Evolutionary conservation across 2,113 vertebrate species (phyloP).

Genomic region (Ceyx cyanopectus): DNA sequence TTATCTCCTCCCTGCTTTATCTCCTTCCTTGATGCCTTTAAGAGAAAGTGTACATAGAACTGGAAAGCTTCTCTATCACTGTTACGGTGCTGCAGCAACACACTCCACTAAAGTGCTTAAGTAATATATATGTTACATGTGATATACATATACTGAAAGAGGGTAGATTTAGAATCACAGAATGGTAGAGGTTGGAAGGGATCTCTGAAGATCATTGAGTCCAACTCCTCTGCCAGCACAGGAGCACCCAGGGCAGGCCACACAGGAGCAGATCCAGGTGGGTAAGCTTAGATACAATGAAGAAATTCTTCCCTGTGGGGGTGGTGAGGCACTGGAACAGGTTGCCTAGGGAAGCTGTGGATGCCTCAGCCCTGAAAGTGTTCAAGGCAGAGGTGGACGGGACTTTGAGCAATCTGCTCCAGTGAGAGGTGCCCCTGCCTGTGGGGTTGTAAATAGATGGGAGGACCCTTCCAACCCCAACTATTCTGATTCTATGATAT

Average conservation of each 20-base stretch:
- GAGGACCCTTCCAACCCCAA: not conserved
- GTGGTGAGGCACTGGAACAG: not conserved
- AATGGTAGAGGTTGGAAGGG: no score
- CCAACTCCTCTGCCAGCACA: no score
- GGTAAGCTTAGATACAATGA: not conserved
- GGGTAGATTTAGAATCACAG: not conserved
- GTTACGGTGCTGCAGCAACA: not conserved
- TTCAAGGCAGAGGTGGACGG: not conserved
- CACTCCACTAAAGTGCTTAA: not conserved
- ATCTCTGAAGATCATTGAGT: no score
- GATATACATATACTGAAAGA: not conserved
- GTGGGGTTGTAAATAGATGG: not conserved
- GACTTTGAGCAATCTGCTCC: not conserved
- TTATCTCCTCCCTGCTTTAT: not conserved
- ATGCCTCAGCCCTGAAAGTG: no score
- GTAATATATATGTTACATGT: accelerated
- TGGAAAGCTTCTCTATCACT: not conserved
- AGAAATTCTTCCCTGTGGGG: not conserved
- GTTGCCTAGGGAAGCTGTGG: not conserved
- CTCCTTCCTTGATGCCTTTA: not conserved
- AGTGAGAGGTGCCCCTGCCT: not conserved
- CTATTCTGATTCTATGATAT: no score
- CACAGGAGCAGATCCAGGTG: no score
- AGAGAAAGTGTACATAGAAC: not conserved
- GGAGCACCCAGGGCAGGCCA: no score